These are phyloP conservation scores for Microcebus lehilahytsara DNA, from an alignment of 2,113 vertebrate genomes.

Conservation along the genomic window DNA sequence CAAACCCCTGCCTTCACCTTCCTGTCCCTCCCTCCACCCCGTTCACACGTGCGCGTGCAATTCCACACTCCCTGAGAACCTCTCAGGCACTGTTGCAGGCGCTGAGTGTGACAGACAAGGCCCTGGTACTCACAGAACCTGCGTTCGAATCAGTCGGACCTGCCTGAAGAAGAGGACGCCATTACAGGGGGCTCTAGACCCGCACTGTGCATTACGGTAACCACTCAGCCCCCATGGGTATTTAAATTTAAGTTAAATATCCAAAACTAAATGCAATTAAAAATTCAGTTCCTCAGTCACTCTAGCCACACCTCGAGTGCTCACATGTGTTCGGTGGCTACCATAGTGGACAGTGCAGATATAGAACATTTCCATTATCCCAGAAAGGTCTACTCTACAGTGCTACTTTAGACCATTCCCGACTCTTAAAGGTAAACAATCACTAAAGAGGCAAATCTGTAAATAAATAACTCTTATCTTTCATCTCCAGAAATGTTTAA, in stretches of 20 bases:
- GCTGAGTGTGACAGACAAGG: background rate
- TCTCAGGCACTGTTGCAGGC: background rate
- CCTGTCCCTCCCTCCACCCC: background rate
- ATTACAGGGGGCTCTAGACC: background rate
- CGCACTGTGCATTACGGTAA: background rate
- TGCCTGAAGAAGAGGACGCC: background rate
- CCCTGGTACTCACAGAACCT: background rate
- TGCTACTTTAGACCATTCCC: background rate
- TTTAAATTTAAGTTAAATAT: background rate
- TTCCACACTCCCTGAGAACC: background rate
- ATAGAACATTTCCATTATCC: background rate
- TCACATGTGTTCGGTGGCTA: background rate
- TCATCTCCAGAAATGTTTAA: background rate
- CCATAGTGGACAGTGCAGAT: background rate
- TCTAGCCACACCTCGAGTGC: background rate
- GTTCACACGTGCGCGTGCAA: rapidly evolving
- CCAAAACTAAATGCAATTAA: background rate
- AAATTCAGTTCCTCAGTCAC: background rate
- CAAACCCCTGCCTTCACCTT: background rate
- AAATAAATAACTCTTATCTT: background rate
- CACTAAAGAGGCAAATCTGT: background rate
- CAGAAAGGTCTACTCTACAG: background rate
- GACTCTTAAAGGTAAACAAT: background rate
- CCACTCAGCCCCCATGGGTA: background rate
- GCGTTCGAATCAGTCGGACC: background rate